Base-by-base conservation (phyloP, 2,888 invertebrate species). In the Plagiodera versicolora region DNA sequence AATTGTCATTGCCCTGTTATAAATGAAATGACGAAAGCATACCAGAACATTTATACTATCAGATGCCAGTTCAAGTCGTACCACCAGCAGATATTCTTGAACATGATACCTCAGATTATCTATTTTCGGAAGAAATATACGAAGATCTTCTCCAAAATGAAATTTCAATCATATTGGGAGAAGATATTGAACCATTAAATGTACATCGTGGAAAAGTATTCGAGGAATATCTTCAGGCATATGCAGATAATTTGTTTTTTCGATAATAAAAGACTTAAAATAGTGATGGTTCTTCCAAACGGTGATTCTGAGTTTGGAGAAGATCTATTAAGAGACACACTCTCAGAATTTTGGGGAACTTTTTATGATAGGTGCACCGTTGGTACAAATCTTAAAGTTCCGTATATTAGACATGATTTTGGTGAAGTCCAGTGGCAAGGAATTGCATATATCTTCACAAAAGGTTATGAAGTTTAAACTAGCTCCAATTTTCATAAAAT, bases 401-500 rank as follows among this genome's bases (percentile, higher is more conserved):
- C 47, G 11, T 47, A 47, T 47, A 19, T 47, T n/a, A 18, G 47
- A 19, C 47, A 47, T 47, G 47, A 47, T 18, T 47, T 47, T 47
- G 47, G 47, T 18, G 19, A 47, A 20, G 20, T 19, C 18, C 47
- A 60, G 45, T 56, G 60, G 60, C 14, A 50, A 16, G 51, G 56
- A 1, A 44, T 56, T 14, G 60, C 45, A n/a, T 39, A 56, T 35
- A 60, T 56, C 19, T 45, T 60, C 20, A 50, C 56, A 5, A 39
- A 49, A 30, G 55, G 56, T 11, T 51, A 20, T 17, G 11, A 24
- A 24, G 19, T 28, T 60, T 44, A 39, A 54, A 55, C 9, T 60
- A 1, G 60, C 60, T 9, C 56, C 60, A 3, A 24, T 49, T 10
- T 60, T 56, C 52, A 17, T 60, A 16, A n/a, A 56, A 18, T 44